Percentiles rank a stretch among this genome's conserved stretches.
Evolutionary conservation across 1,140 invertebrate species (phyloP).

Genomic region (Sarcophaga bullata): DNA sequence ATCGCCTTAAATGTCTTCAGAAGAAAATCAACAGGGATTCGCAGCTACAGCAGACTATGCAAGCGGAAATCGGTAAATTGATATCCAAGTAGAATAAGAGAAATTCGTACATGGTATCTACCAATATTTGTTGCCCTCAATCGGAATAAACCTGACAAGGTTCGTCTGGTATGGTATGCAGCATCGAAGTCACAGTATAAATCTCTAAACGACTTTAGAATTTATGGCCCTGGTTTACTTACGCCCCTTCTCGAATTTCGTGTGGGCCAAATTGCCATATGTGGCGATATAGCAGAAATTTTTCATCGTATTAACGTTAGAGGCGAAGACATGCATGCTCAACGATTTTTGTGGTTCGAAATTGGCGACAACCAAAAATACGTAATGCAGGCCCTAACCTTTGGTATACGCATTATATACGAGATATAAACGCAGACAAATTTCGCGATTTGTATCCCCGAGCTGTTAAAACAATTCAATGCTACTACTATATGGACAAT

Average conservation of each 20-base stretch:
- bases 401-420: conserved; percentile 32
- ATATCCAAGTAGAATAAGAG: conserved; percentile 22
- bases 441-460: neutral
- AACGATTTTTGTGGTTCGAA: conserved; percentile 40
- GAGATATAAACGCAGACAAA: conserved; percentile 26
- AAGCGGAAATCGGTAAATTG: no score
- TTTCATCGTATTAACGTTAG: conserved; percentile 26
- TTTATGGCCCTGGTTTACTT: neutral
- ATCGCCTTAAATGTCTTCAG: no score
- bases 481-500: no score
- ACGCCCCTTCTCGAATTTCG: neutral
- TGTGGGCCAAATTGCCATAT: conserved; percentile 13
- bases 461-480: conserved; percentile 23
- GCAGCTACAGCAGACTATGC: no score
- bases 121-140: conserved; percentile 14
- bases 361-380: neutral
- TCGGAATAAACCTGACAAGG: neutral
- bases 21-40: no score
- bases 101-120: conserved; percentile 25
- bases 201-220: conserved; percentile 16
- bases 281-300: conserved; percentile 33
- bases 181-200: neutral
- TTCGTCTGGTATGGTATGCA: conserved; percentile 11
- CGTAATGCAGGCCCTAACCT: conserved; percentile 24
- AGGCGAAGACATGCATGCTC: neutral